Base-by-base conservation (phyloP, 2,888 invertebrate genomes). In the Heterodera filipjevi region DNA sequence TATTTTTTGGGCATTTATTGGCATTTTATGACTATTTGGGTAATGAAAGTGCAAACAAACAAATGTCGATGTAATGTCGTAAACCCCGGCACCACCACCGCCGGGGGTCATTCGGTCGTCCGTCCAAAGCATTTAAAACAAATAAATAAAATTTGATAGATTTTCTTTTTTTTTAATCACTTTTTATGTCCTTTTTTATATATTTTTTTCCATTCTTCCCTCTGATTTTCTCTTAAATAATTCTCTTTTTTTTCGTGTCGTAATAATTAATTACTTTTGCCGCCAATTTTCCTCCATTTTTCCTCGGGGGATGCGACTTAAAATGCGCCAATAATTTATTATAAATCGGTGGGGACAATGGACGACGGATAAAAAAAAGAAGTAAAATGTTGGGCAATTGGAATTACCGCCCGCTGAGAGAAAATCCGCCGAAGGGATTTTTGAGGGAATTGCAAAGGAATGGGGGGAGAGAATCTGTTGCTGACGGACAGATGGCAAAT, bases 261-360 rank as follows among this genome's bases (percentile, higher is more conserved):
- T 59, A 59, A 59, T 59, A 59, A 59, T 59, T 19, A 10, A 39
- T 39, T n/a, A 19, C 10, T 59, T 59, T 59, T 59, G 59, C 59
- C 22, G 59, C 8, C 59, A n/a, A 27, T 59, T 59, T 59, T 16
- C n/a, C n/a, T n/a, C 49, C 49, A 39, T 39, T 39, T 39, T 39
- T 2, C 59, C 59, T 27, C 59, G 10, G 59, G 59, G 59, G 59
- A 59, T 59, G 10, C 27, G 27, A 27, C 27, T 27, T 10, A 59
- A 59, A 59, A 59, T 59, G 22, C 27, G 59, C 59, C 59, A 59
- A 53, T 59, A 39, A 39, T 39, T 39, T 39, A 39, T 59, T 59
- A 59, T 59, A 59, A 59, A 59, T 59, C 59, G n/a, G 27, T 59
- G 59, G 27, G 59, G 59, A 59, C 59, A 59, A 59, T 59, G 59